Conservation (phyloP, 2,113 vertebrate genomes). For the Picathartes gymnocephalus region DNA sequence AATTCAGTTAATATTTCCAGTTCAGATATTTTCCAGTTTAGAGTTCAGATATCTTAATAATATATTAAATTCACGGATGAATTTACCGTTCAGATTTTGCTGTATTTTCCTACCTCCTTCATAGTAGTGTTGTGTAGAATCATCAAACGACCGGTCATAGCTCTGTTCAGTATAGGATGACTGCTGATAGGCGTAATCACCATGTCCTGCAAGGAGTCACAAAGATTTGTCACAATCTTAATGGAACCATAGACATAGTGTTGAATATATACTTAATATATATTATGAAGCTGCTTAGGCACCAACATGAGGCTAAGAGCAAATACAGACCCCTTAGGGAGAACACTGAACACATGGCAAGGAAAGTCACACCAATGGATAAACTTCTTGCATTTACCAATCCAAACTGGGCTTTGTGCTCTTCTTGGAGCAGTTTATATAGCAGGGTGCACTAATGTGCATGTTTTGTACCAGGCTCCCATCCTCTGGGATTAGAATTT, state of each 20-base stretch:
- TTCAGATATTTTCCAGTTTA: too few species aligned
- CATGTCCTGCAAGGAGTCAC: slow-evolving; percentile 75
- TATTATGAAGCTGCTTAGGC: neutral
- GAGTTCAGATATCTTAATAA: neutral
- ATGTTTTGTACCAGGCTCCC: neutral
- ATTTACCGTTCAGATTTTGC: neutral
- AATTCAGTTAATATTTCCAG: neutral
- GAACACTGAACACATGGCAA: neutral
- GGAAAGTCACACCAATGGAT: neutral
- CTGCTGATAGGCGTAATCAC: slow-evolving; percentile 91
- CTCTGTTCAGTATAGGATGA: slow-evolving; percentile 89
- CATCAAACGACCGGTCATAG: slow-evolving; percentile 90
- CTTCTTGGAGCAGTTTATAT: neutral
- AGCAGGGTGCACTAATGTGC: neutral
- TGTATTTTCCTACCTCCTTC: slow-evolving; percentile 82
- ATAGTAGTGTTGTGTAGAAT: slow-evolving; percentile 93
- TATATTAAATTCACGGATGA: neutral
- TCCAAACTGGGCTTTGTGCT: neutral
- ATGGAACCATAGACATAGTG: neutral
- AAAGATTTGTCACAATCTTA: neutral
- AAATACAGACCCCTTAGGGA: neutral
- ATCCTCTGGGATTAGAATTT: neutral
- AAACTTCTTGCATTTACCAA: neutral
- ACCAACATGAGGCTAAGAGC: neutral
- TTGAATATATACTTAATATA: neutral